Conservation (phyloP, 2,113 vertebrate genomes). For the Podocnemis expansa region DNA sequence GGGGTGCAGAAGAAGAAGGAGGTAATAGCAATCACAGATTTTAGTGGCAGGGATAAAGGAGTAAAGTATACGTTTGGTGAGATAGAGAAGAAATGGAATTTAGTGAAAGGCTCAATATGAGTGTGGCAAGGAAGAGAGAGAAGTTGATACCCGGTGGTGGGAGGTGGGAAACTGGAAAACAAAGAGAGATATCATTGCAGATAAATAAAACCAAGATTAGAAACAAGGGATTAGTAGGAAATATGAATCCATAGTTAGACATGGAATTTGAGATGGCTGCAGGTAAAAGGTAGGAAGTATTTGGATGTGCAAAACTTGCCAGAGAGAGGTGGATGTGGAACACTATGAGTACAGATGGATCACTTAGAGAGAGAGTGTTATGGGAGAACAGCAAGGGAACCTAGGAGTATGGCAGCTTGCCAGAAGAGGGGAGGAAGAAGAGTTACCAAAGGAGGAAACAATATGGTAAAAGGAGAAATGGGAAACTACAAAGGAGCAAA, state of each 20-base stretch:
- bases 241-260: not conserved
- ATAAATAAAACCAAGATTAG: not conserved
- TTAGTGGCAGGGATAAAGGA: not conserved
- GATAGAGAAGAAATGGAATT: not conserved
- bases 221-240: not conserved
- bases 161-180: not conserved
- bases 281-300: not conserved
- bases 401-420: not conserved
- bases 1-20: not conserved
- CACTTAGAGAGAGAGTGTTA: not conserved
- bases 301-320: not conserved
- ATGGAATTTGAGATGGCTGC: not conserved
- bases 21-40: not conserved
- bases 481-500: not conserved
- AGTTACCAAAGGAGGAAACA: not conserved
- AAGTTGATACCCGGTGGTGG: not conserved
- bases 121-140: not conserved
- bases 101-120: not conserved
- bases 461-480: not conserved
- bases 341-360: accelerated
- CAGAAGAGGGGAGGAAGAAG: not conserved
- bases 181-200: not conserved
- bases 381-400: not conserved
- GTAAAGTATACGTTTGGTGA: not conserved
- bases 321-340: not conserved